Evolutionary conservation across 2,113 vertebrate genomes (phyloP), one percentile per base, ranked within the genome.

Genomic region (Gymnogyps californianus): DNA sequence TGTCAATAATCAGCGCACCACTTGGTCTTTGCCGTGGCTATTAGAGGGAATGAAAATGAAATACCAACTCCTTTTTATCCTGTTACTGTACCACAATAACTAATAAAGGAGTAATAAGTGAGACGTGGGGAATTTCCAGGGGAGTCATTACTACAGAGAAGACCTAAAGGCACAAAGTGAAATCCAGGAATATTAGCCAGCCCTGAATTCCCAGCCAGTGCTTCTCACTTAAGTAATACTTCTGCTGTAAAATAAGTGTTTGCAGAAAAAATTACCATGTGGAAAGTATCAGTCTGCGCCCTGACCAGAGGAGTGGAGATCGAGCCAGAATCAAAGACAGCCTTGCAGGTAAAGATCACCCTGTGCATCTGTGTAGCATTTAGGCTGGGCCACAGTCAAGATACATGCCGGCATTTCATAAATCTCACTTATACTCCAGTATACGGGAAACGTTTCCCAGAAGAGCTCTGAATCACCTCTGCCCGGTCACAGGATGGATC

Each of bases 61-160:
- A 94, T 83, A 94, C 91, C 69, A 55, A 93, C 91, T 96, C 87
- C 93, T 78, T 91, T 94, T 79, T 22, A 81, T 76, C 95, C 86
- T 18, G 79, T 67, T 93, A 96, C 81, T 79, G n/a, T 79, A 65
- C 80, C 82, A 96, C 86, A 94, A 97, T 96, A 97, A 96, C 91
- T 95, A 80, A 96, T 81, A 95, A 55, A 96, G 87, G 38, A 47
- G 76, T 40, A 83, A 91, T 95, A 96, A 97, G 95, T 75, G 93
- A 97, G 93, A 96, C 90, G 83, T 38, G 46, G 82, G 96, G 96
- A 42, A 88, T 84, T 96, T 95, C 97, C 95, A 54, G 38, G 92
- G 95, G 91, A 98, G 88, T 95, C 96, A 98, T 97, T 97, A 91
- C 95, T 64, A 95, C 66, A 46, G 62, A 89, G 96, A 64, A 93